Evolutionary conservation across 2,888 invertebrate species (phyloP).

Genomic region (Branchipolynoe longqiensis): DNA sequence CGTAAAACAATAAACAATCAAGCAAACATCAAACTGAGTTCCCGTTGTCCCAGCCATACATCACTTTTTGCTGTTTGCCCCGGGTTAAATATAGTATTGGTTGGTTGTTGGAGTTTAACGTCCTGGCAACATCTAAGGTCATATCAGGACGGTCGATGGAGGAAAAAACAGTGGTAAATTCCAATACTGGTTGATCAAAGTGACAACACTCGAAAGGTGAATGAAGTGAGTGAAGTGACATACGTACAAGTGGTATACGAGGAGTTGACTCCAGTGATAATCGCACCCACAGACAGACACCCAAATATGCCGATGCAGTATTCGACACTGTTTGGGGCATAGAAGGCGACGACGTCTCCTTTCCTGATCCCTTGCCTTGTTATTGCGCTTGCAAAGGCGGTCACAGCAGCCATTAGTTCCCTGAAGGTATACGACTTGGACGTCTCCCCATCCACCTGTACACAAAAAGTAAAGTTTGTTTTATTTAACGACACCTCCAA

Average conservation of each 20-base stretch:
- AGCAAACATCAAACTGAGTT: too few species aligned
- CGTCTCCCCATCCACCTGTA: constrained; percentile 10
- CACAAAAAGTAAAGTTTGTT: too few species aligned
- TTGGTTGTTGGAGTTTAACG: too few species aligned
- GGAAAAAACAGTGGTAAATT: too few species aligned
- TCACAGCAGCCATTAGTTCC: background rate
- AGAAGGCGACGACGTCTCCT: constrained; percentile 26
- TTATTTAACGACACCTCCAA: too few species aligned
- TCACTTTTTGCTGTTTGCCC: too few species aligned
- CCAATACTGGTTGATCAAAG: too few species aligned
- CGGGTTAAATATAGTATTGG: too few species aligned
- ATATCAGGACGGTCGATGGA: too few species aligned
- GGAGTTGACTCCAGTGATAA: constrained; percentile 23
- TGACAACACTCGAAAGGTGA: background rate
- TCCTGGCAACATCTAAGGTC: too few species aligned
- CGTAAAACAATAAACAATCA: too few species aligned
- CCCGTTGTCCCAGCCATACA: too few species aligned
- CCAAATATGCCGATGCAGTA: background rate
- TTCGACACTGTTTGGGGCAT: constrained; percentile 21
- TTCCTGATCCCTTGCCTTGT: background rate
- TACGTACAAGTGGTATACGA: constrained; percentile 28
- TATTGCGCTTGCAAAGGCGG: background rate
- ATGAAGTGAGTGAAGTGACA: background rate
- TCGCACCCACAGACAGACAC: constrained; percentile 2
- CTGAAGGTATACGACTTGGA: constrained; percentile 1